Percentiles rank a stretch among this genome's conserved stretches.
Conservation (phyloP, 1,140 invertebrate species). For the Neelides sp. region DNA sequence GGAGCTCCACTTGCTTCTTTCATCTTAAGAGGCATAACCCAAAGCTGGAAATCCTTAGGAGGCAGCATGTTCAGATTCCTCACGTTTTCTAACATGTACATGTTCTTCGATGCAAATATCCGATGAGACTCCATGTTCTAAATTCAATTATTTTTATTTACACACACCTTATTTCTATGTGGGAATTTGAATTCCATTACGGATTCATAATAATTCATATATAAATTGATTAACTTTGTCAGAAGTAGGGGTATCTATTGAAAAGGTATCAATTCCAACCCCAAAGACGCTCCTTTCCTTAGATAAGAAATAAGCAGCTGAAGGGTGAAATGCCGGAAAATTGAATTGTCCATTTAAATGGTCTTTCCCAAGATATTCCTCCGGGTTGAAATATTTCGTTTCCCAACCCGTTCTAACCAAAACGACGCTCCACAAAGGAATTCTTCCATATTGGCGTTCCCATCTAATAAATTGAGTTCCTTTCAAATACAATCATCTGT, state of each 20-base stretch:
- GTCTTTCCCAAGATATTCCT: background rate
- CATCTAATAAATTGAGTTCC: background rate
- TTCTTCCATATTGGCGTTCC: background rate
- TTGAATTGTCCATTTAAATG: background rate
- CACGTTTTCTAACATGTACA: constrained; percentile 48
- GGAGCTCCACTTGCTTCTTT: constrained; percentile 43
- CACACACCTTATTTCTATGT: too few species aligned
- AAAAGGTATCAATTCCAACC: constrained; percentile 12
- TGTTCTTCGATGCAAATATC: constrained; percentile 38
- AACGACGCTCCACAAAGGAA: background rate
- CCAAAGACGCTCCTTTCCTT: constrained; percentile 8
- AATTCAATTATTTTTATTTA: background rate
- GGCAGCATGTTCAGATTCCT: constrained; percentile 39
- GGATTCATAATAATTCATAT: too few species aligned
- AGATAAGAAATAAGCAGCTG: constrained; percentile 9
- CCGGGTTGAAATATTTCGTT: background rate
- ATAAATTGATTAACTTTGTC: too few species aligned
- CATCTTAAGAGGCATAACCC: constrained; percentile 47
- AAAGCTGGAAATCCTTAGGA: constrained; percentile 40
- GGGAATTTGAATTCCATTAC: too few species aligned
- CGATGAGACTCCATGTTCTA: constrained; percentile 35
- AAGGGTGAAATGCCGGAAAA: constrained; percentile 7
- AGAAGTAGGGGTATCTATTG: constrained; percentile 1
- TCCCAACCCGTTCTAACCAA: constrained; percentile 2
- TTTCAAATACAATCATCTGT: background rate